Evolutionary conservation across 2,113 vertebrate genomes (phyloP).

Genomic region (Eonycteris spelaea): DNA sequence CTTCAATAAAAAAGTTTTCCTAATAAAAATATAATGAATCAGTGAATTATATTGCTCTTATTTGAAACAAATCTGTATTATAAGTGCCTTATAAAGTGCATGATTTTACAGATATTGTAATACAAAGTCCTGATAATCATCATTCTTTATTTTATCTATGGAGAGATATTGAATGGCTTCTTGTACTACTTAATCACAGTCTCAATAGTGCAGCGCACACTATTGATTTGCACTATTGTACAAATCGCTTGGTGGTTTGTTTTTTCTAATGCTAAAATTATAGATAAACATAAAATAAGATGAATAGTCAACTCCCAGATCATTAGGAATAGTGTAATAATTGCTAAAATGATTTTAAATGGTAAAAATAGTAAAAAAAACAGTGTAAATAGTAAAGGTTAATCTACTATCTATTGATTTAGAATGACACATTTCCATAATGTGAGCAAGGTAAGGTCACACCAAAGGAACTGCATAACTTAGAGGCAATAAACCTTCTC

Average conservation of each 20-base stretch:
- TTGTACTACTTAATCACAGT: no score
- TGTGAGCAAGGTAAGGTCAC: background rate
- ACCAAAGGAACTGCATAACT: constrained; percentile 24
- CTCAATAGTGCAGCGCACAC: background rate
- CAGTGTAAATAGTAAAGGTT: constrained; percentile 67
- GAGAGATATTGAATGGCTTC: background rate
- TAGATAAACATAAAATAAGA: constrained; percentile 46
- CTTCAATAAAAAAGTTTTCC: background rate
- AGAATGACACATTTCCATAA: constrained; percentile 21
- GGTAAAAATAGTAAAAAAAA: no score
- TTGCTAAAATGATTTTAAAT: constrained; percentile 61
- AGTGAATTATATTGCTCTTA: background rate
- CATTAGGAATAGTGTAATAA: constrained; percentile 40
- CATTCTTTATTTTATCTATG: background rate
- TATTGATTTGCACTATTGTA: background rate
- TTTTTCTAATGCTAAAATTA: background rate
- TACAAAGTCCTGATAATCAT: background rate
- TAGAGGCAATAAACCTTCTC: constrained; percentile 59
- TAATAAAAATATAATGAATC: background rate
- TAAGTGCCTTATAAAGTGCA: background rate
- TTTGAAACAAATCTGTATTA: background rate
- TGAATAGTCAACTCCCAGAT: constrained; percentile 9
- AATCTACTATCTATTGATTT: constrained; percentile 67
- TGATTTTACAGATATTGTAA: background rate
- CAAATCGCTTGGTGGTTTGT: background rate